Evolutionary conservation across 2,797 vertebrate species (phyloP).

Genomic region (Aeoliscus strigatus): DNA sequence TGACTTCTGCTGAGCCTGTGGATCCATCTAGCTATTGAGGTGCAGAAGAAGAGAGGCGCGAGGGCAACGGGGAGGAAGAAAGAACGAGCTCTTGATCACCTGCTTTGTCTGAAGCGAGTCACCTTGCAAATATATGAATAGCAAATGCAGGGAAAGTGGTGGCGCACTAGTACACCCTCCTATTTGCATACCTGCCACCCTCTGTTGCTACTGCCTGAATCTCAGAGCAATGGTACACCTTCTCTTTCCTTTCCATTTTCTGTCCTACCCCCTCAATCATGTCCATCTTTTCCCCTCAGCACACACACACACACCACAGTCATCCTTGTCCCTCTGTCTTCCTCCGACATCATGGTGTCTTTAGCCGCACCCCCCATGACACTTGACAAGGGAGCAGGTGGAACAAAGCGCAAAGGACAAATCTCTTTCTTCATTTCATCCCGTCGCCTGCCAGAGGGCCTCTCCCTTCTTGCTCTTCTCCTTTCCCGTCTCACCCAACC

Average conservation of each 20-base stretch:
- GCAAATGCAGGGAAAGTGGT: constrained; percentile 77
- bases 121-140: constrained; percentile 87
- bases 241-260: constrained; percentile 27
- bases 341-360: constrained; percentile 56
- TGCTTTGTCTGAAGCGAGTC: constrained; percentile 83
- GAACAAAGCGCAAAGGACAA: constrained; percentile 72
- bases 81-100: constrained; percentile 74
- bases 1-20: constrained; percentile 70
- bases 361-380: constrained; percentile 43
- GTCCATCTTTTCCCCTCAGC: not conserved
- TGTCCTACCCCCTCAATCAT: not conserved
- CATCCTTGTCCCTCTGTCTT: constrained; percentile 44
- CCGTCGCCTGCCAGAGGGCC: constrained; percentile 47
- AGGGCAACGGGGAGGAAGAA: constrained; percentile 24
- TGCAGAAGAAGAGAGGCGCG: constrained; percentile 32
- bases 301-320: constrained; percentile 17
- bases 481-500: constrained; percentile 37
- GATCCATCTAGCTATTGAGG: constrained; percentile 58
- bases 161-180: constrained; percentile 66
- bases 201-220: constrained; percentile 64
- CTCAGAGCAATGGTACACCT: constrained; percentile 54
- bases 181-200: constrained; percentile 80
- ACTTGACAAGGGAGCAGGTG: constrained; percentile 75
- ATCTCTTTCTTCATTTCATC: constrained; percentile 50
- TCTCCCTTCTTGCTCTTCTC: constrained; percentile 41